These are phyloP conservation scores for Theodoxus fluviatilis DNA, from an alignment of 2,888 invertebrate species.

Conservation along the genomic window DNA sequence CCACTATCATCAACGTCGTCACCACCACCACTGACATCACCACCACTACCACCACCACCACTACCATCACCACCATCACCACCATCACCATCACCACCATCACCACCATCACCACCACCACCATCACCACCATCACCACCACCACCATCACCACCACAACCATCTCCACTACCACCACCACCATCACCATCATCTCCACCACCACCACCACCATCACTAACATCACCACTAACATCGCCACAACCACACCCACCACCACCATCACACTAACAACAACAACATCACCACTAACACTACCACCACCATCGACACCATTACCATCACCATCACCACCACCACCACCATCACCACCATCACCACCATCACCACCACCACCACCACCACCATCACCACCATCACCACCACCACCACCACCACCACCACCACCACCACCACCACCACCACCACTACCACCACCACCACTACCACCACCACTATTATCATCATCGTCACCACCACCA, in stretches of 20 bases:
- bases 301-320: background rate
- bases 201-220: background rate
- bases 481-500: background rate
- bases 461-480: background rate
- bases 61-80: background rate
- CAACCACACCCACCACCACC: conserved; percentile 5
- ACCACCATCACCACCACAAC: background rate
- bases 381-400: conserved; percentile 11
- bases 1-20: no score
- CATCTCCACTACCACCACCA: background rate
- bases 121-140: background rate
- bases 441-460: background rate
- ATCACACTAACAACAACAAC: conserved; percentile 11
- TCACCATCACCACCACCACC: background rate
- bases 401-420: conserved; percentile 14
- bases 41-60: background rate
- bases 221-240: background rate
- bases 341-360: background rate
- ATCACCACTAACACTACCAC: conserved; percentile 19
- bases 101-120: conserved; percentile 27
- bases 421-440: conserved; percentile 16
- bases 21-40: no score
- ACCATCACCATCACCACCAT: conserved; percentile 23
- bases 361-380: background rate
- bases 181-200: background rate